Evolutionary conservation across 2,797 vertebrate genomes (phyloP), one percentile per base, ranked within the genome.

Genomic region (Myoxocephalus aenaeus): DNA sequence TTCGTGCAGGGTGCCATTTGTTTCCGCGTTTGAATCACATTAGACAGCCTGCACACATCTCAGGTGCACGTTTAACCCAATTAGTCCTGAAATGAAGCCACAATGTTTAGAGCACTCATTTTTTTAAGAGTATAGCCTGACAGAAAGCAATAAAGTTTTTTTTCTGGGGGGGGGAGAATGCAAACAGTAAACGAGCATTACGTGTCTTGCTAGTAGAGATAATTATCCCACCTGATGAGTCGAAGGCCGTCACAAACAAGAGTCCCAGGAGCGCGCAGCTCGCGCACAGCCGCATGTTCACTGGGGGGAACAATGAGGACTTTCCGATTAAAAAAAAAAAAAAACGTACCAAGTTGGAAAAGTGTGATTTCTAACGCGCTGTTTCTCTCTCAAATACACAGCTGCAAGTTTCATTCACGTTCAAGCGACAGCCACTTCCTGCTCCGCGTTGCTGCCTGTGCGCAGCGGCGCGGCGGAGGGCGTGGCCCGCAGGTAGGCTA

Each of bases 401-500:
- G 57, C 15, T 20, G 76, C 86, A 89, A 85, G 82, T 83, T 85
- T 56, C 66, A 34, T 42, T 58, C 61, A 34, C 59, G 29, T 70
- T 53, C 14, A 7, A 64, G 54, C 81, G 89, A 86, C 88, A 81
- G 83, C 12, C 58, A 93, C 92, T 94, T 94, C 94, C 94, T 93
- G 88, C 82, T 92, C 72, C 2, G 5, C 50, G 1, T 44, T 81
- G 86, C 84, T 81, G 87, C 50, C 86, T 90, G 89, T 6, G 81
- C 74, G 74, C 58, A 32, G 40, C 63, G 0, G 81, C 63, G 59
- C 73, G 8, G 25, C 15, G 58, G 87, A 88, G 92, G 94, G 94
- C 91, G 94, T 93, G 90, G 87, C 2, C 50, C 74, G 0, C 80
- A 66, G 82, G 61, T 40, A 59, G 44, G 29, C 73, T 87, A 94